Base-by-base conservation (phyloP, 2,888 invertebrate genomes). In the Eulithis prunata region DNA sequence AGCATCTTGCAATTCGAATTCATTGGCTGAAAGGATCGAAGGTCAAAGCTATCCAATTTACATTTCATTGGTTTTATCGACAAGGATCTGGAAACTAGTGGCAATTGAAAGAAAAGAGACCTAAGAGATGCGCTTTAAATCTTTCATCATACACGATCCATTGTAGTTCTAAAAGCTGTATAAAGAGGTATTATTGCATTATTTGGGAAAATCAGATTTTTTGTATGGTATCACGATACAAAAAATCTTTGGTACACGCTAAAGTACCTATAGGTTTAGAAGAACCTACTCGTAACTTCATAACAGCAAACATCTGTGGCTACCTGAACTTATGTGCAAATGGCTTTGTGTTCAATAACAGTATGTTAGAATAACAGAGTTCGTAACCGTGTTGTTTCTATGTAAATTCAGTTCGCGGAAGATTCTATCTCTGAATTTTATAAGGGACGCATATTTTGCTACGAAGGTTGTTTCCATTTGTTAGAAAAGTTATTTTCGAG, bases 51-150 rank as follows among this genome's bases (percentile, higher is more conserved):
- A 59, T 64, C 62, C 68, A 59, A 64, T 68, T 68, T 58, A 62
- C 68, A 68, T 56, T 64, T 62, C 61, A 58, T 63, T 64, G 54
- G 57, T 58, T 68, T 66, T 59, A 66, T 66, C 41, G 52, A n/a
- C 51, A 52, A 59, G 66, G 55, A 62, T 62, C 21, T 52, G 41
- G 51, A 32, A 36, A 61, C 54, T 60, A 56, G 56, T 52, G 38
- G 60, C 51, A 52, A 57, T 36, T 49, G 32, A 55, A 59, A 14
- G 12, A 49, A 54, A 62, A 49, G 11, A 56, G 47, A 28, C 8
- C 36, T 45, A 45, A 21, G 46, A 46, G 11, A 55, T 28, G 41
- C 14, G 11, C 53, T 13, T 13, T 45, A 12, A 14, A 21, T 21
- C 21, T 49, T 11, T 10, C 14, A 10, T 49, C 21, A 11, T 13